Conservation (phyloP, 2,888 invertebrate species). For the Ectemnius cavifrons region DNA sequence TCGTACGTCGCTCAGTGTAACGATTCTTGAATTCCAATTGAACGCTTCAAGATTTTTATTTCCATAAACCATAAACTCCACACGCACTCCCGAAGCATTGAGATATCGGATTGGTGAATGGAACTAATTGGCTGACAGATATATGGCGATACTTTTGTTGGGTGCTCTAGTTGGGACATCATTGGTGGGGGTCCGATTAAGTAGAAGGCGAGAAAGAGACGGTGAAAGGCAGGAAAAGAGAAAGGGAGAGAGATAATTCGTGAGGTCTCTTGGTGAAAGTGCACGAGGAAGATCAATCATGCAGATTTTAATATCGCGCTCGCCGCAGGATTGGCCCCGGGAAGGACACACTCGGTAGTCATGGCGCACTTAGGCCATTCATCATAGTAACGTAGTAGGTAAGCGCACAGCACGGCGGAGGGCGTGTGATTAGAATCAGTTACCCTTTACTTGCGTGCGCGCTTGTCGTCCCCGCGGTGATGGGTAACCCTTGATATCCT, state of each 20-base stretch:
- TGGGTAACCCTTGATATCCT: slow-evolving; percentile 74
- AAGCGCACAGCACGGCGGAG: slow-evolving; percentile 60
- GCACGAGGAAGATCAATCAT: slow-evolving; percentile 70
- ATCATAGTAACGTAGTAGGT: slow-evolving; percentile 70
- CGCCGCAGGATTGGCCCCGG: slow-evolving; percentile 52
- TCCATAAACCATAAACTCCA: too few relatives aligned
- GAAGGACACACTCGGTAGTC: slow-evolving; percentile 69
- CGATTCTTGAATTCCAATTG: too few relatives aligned
- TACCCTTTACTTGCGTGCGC: slow-evolving; percentile 75
- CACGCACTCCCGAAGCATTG: too few relatives aligned
- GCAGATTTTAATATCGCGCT: slow-evolving; percentile 72
- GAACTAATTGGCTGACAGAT: too few relatives aligned
- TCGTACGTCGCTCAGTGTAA: too few relatives aligned
- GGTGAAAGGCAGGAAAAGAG: too few relatives aligned
- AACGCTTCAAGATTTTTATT: too few relatives aligned
- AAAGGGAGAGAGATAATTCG: too few relatives aligned
- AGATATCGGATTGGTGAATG: too few relatives aligned
- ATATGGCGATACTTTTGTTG: background rate
- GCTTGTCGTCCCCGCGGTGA: slow-evolving; percentile 60
- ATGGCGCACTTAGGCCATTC: slow-evolving; percentile 73
- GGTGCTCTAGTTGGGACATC: background rate
- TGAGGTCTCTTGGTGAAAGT: slow-evolving; percentile 30
- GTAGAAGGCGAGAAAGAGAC: too few relatives aligned
- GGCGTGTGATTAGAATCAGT: slow-evolving; percentile 77
- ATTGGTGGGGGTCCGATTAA: too few relatives aligned